phyloP scores from a whole-genome alignment of 2,113 vertebrate genomes.

The Orthochromis indermauri region DNA sequence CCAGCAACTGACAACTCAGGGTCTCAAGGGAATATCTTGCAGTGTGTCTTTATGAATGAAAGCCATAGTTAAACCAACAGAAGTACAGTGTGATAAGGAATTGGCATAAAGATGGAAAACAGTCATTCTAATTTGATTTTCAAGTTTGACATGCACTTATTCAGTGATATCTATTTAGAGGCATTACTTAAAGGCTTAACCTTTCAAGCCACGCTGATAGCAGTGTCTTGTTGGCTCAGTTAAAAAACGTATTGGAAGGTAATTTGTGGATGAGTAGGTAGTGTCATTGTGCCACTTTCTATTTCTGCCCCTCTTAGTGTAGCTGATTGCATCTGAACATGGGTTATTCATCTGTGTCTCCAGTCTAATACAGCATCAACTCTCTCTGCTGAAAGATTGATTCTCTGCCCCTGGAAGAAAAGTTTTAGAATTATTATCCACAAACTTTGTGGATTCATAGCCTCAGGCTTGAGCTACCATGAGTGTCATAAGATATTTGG shows the following conservation, averaged over 20 bases:
- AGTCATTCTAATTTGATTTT: background rate
- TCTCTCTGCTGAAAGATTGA: background rate
- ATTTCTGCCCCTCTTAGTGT: background rate
- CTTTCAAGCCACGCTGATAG: background rate
- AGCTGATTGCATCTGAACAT: slow-evolving; percentile 17
- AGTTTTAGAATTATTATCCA: slow-evolving; percentile 9
- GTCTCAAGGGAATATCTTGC: background rate
- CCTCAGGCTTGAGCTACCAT: background rate
- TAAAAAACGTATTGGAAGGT: background rate
- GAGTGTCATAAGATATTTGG: slow-evolving; percentile 9
- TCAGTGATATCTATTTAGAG: background rate
- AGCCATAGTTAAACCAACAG: background rate
- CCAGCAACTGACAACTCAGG: background rate
- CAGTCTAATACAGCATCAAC: slow-evolving; percentile 1
- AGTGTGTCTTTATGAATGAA: background rate
- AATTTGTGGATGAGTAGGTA: background rate
- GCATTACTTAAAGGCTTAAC: background rate
- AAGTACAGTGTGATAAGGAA: background rate
- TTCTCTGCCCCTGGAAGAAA: slow-evolving; percentile 7
- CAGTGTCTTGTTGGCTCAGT: background rate
- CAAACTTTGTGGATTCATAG: background rate
- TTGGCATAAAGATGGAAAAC: background rate
- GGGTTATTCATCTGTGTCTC: slow-evolving; percentile 25
- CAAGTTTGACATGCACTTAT: background rate
- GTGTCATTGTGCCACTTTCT: background rate